Evolutionary conservation across 2,797 vertebrate species (phyloP).

Genomic region (Phalanger gymnotis): DNA sequence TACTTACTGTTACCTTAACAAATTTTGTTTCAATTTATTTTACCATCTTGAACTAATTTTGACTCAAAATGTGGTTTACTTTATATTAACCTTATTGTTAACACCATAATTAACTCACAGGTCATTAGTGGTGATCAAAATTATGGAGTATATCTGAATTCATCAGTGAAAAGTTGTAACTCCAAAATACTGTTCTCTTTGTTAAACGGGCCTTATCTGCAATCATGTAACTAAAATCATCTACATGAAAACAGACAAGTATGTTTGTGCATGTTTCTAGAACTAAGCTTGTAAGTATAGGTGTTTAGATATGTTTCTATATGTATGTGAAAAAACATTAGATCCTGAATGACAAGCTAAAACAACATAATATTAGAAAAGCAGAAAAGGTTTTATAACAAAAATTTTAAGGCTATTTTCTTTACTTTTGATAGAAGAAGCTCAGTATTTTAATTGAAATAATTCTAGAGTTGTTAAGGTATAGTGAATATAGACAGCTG

Average conservation of each 20-base stretch:
- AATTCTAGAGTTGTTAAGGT: not conserved
- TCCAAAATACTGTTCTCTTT: not conserved
- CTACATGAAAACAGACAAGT: not conserved
- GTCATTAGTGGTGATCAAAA: not conserved
- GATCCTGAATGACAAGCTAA: not conserved
- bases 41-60: constrained; percentile 3
- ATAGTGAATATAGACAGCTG: not conserved
- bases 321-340: not conserved
- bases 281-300: not conserved
- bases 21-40: not conserved
- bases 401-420: not conserved
- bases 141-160: not conserved
- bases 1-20: not conserved
- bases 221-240: not conserved
- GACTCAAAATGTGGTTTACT: constrained; percentile 25
- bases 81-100: constrained; percentile 20
- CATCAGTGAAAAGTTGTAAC: not conserved
- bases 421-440: not conserved
- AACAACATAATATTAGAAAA: not conserved
- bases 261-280: not conserved
- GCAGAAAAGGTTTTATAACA: not conserved
- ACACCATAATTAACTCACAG: constrained; percentile 28
- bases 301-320: not conserved
- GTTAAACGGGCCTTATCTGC: not conserved
- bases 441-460: not conserved